A percentile compares a stretch with the other conserved stretches of the same genome.
These are phyloP conservation scores for Stomorhina lunata DNA, from an alignment of 2,888 invertebrate genomes.

Conservation along the genomic window DNA sequence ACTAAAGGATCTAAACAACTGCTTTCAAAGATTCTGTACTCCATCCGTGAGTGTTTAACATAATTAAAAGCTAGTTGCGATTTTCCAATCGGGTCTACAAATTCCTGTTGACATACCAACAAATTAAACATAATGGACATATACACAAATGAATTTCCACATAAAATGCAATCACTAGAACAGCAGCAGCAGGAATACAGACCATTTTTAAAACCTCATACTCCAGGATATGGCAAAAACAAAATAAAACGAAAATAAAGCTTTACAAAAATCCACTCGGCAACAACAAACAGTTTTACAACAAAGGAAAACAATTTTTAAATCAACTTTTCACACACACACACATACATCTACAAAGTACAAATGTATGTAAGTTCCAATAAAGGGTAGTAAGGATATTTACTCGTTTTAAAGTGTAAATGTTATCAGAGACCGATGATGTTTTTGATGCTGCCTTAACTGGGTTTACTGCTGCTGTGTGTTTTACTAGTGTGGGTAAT, in stretches of 20 bases:
- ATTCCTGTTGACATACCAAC: neutral
- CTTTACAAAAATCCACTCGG: conserved; percentile 64
- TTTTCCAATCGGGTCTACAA: conserved; percentile 31
- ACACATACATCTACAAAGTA: neutral
- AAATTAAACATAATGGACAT: neutral
- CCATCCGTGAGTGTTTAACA: no score
- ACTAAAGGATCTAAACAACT: no score
- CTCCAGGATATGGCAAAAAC: conserved; percentile 22
- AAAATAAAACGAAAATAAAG: conserved; percentile 46
- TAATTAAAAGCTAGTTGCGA: neutral
- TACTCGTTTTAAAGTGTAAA: neutral
- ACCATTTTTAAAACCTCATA: conserved; percentile 30
- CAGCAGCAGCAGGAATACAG: no score
- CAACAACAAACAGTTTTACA: conserved; percentile 67
- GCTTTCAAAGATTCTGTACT: no score
- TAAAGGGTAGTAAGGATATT: neutral
- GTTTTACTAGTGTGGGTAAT: conserved; percentile 1
- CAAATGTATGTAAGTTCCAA: conserved; percentile 11
- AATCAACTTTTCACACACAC: conserved; percentile 58
- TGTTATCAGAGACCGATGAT: neutral
- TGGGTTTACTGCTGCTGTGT: neutral
- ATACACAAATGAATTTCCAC: neutral
- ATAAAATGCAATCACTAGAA: neutral
- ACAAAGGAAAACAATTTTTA: conserved; percentile 57
- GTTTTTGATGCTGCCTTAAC: neutral